These are phyloP conservation scores for Hiodon tergisus DNA, from an alignment of 2,113 vertebrate genomes.

Conservation along the genomic window DNA sequence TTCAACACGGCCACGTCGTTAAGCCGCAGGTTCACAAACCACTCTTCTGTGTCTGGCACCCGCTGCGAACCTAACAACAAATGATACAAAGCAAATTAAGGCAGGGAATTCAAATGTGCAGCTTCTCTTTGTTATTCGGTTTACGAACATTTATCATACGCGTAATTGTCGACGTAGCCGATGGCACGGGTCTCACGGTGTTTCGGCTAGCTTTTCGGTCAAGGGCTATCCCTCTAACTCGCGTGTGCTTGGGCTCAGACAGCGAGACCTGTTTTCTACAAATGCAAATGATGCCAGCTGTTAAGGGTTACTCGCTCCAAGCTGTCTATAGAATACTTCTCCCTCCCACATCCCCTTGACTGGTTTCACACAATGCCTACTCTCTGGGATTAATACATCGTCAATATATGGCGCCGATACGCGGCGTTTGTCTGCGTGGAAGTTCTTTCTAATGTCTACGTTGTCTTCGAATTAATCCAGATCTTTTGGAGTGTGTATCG, in stretches of 20 bases:
- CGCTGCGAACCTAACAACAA: no score
- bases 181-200: conserved; percentile 65
- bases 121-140: no score
- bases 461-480: not conserved
- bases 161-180: no score
- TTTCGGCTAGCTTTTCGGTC: conserved; percentile 72
- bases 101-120: no score
- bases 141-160: no score
- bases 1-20: no score
- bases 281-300: conserved; percentile 78
- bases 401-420: not conserved
- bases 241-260: conserved; percentile 66
- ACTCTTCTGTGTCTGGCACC: no score
- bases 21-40: no score
- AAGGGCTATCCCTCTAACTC: conserved; percentile 68
- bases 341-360: not conserved
- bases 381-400: conserved; percentile 7
- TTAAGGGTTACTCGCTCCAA: conserved; percentile 33
- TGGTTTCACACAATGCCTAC: not conserved
- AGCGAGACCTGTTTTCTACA: conserved; percentile 71
- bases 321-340: not conserved
- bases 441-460: not conserved
- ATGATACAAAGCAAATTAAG: no score
- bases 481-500: not conserved
- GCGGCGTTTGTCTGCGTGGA: conserved; percentile 2